Base-by-base conservation (phyloP, 2,888 invertebrate genomes). In the Onthophagus sagittarius region DNA sequence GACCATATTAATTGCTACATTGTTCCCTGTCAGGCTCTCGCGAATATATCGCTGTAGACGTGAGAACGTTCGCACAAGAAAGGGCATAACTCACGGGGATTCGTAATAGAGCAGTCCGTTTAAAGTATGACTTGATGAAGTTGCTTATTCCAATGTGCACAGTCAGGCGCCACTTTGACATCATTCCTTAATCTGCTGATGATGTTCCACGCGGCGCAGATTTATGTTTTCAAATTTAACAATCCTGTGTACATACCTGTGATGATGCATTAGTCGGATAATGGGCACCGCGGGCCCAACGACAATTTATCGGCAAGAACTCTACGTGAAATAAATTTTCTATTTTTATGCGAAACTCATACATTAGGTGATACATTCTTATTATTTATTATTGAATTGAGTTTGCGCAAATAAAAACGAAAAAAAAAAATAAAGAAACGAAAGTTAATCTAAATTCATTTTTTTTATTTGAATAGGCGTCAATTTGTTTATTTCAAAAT, bases 141-240 rank as follows among this genome's bases (percentile, higher is more conserved):
- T 67, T 67, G 67, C 67, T 67, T 67, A 67, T 67, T 67, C 32
- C 32, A 67, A 31, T 32, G 67, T 67, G 67, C 67, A 23, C 67
- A 67, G 67, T 67, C 7, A 67, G 67, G 32, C 67, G 67, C 32
- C 67, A 32, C 32, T 67, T 67, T 67, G 67, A 67, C 67, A 67
- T 67, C 67, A 67, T 67, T 67, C 32, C 67, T 67, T 67, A 67
- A 67, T 67, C 67, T 67, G 31, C 67, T 67, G 67, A 67, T 67
- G 67, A 67, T 67, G 67, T 67, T 67, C 9, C 67, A 3, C 11
- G 67, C n/a, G 11, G n/a, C 32, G 67, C 67, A 67, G 67, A 67
- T 67, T 67, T 67, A 67, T 67, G 67, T 67, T 67, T 32, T 67
- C 67, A 32, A 23, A 31, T 67, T 67, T 67, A 53, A 53, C 39